Conservation (phyloP, 2,113 vertebrate species). For the Motacilla tschutschensis region DNA sequence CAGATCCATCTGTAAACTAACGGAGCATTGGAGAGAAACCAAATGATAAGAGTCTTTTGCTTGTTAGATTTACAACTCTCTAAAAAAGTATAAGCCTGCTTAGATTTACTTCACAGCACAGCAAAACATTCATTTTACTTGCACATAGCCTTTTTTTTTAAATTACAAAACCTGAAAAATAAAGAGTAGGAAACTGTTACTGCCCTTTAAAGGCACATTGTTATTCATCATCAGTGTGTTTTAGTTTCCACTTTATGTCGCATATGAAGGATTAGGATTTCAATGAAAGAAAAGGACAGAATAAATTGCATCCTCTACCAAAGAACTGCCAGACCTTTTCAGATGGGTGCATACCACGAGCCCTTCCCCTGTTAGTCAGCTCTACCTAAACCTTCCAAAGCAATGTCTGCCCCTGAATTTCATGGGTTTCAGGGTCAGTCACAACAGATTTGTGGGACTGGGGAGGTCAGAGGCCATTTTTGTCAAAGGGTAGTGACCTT, state of each 20-base stretch:
- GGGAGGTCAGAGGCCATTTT: conserved; percentile 73
- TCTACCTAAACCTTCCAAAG: conserved; percentile 70
- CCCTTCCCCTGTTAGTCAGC: conserved; percentile 76
- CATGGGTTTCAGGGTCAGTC: conserved; percentile 76
- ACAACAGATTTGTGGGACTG: conserved; percentile 69
- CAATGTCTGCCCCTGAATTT: conserved; percentile 73
- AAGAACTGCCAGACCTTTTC: conserved; percentile 70
- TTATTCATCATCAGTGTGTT: conserved; percentile 54
- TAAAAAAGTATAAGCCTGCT: background rate
- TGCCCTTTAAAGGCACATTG: conserved; percentile 50
- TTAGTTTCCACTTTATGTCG: conserved; percentile 67
- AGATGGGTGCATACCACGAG: conserved; percentile 60
- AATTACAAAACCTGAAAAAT: conserved; percentile 15
- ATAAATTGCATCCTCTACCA: conserved; percentile 71
- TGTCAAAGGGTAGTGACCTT: conserved; percentile 77
- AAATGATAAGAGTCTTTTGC: background rate
- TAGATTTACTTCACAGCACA: background rate
- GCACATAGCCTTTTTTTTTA: background rate
- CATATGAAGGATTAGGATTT: conserved; percentile 70
- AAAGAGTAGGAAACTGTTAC: conserved; percentile 31
- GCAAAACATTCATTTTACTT: conserved; percentile 5
- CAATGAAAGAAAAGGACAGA: conserved; percentile 60
- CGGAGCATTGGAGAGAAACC: background rate
- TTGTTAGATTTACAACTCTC: background rate
- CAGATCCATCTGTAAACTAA: background rate